A percentile compares a stretch with the other conserved stretches of the same genome.
Conservation (phyloP, 2,888 invertebrate genomes). For the Protophormia terraenovae region DNA sequence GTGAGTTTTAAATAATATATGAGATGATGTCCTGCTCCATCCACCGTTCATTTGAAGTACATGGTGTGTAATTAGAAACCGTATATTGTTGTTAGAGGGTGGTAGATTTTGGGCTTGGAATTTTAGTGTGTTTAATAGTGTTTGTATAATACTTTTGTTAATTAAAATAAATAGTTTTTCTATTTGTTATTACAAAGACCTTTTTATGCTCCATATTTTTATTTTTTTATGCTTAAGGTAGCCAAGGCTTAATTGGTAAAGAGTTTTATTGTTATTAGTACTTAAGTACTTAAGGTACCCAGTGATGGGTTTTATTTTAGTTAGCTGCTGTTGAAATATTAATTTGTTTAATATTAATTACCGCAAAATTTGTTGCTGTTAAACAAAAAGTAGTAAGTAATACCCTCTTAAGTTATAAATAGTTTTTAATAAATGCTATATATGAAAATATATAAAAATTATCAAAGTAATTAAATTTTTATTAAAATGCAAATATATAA, state of each 20-base stretch:
- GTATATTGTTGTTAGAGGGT: neutral
- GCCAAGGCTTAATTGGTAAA: neutral
- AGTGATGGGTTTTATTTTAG: too few relatives aligned
- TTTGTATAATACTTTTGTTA: neutral
- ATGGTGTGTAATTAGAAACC: neutral
- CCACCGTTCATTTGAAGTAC: neutral
- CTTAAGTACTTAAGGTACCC: neutral
- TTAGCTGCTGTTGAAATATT: neutral
- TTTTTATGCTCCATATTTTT: neutral
- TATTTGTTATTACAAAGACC: neutral
- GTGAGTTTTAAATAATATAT: conserved; percentile 20
- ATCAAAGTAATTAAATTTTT: too few relatives aligned
- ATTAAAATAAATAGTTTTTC: neutral
- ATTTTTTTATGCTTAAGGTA: neutral
- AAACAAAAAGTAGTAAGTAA: too few relatives aligned
- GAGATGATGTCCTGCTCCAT: neutral
- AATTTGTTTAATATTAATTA: neutral
- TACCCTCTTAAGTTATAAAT: too few relatives aligned
- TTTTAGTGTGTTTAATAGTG: neutral
- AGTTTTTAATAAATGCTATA: too few relatives aligned
- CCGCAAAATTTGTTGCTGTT: too few relatives aligned
- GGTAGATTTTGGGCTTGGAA: neutral
- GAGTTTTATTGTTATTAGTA: neutral
- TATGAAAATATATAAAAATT: too few relatives aligned
- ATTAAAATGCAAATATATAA: too few relatives aligned